Evolutionary conservation across 2,113 vertebrate species (phyloP).

Genomic region (Mixornis gularis): DNA sequence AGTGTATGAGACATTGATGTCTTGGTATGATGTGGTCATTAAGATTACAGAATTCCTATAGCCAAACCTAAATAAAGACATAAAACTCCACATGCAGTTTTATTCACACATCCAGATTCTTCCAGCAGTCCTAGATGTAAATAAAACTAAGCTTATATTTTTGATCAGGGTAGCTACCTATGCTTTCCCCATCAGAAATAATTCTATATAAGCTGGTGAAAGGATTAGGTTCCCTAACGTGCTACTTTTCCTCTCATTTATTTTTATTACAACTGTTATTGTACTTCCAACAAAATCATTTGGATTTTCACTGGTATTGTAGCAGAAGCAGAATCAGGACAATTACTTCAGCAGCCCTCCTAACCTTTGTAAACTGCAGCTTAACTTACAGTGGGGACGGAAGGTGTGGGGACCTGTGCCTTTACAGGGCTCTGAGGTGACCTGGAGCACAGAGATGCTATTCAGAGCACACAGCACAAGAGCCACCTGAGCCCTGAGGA

Average conservation of each 20-base stretch:
- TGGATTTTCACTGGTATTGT: background rate
- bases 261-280: background rate
- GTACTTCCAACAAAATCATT: background rate
- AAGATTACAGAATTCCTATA: background rate
- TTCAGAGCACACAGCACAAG: background rate
- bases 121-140: background rate
- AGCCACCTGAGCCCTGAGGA: background rate
- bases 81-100: background rate
- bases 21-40: background rate
- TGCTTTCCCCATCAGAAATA: background rate
- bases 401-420: background rate
- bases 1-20: background rate
- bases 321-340: background rate
- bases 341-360: background rate
- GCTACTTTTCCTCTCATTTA: background rate
- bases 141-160: background rate
- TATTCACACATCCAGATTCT: background rate
- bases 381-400: background rate
- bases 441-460: background rate
- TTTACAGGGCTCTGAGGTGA: background rate
- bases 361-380: background rate
- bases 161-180: background rate
- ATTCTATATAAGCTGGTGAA: background rate
- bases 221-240: background rate
- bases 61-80: background rate